phyloP scores from a whole-genome alignment of 2,797 vertebrate genomes.

The Anomalospiza imberbis region DNA sequence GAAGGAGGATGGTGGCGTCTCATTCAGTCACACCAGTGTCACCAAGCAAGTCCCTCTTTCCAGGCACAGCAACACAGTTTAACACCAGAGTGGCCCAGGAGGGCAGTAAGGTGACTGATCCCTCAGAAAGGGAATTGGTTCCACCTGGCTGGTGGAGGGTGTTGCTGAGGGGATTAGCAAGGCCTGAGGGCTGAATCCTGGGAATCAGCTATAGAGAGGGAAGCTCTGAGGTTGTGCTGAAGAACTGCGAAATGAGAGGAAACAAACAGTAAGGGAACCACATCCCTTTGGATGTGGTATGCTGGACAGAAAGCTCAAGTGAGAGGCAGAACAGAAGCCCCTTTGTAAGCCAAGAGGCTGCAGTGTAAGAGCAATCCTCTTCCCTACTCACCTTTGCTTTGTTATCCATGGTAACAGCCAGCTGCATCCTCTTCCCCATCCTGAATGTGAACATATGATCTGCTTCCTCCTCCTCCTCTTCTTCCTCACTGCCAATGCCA shows the following conservation, averaged over 20 bases:
- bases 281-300: not conserved
- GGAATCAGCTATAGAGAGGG: not conserved
- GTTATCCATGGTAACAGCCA: slow-evolving; percentile 88
- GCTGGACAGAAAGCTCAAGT: not conserved
- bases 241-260: not conserved
- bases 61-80: not conserved
- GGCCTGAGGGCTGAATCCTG: not conserved
- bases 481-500: slow-evolving; percentile 64
- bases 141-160: not conserved
- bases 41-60: not conserved
- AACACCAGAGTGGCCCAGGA: not conserved
- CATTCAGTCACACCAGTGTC: not conserved
- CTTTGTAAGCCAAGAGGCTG: not conserved
- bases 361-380: not conserved
- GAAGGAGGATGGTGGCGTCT: not conserved
- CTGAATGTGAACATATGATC: slow-evolving; percentile 70
- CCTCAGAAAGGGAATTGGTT: not conserved
- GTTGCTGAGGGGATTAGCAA: not conserved
- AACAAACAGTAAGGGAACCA: not conserved
- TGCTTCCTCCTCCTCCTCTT: slow-evolving; percentile 69
- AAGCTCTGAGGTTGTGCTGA: not conserved
- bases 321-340: not conserved
- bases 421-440: slow-evolving; percentile 85
- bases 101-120: not conserved
- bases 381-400: slow-evolving; percentile 80